These are phyloP conservation scores for Eptesicus fuscus DNA, from an alignment of 2,113 vertebrate genomes.

Conservation along the genomic window DNA sequence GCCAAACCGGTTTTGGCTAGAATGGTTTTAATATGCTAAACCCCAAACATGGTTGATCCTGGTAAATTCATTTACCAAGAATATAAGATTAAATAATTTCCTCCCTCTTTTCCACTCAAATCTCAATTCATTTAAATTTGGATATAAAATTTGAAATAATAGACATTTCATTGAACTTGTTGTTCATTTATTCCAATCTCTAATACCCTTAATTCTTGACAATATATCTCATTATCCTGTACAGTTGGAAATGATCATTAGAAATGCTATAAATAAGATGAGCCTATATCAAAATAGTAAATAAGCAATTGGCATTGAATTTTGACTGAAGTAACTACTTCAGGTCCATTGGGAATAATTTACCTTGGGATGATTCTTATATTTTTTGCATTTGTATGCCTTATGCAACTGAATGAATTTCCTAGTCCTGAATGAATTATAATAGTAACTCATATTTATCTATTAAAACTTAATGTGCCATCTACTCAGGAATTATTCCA, in stretches of 20 bases:
- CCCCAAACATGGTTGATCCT: background rate
- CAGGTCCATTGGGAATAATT: background rate
- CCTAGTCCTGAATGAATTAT: background rate
- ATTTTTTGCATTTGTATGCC: background rate
- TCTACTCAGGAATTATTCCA: background rate
- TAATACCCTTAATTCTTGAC: background rate
- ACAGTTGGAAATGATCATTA: constrained; percentile 5
- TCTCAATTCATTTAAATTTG: constrained; percentile 17
- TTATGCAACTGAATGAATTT: background rate
- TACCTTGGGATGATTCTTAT: background rate
- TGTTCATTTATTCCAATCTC: background rate
- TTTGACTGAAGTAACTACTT: background rate
- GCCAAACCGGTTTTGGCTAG: too few species aligned
- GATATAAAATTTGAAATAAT: background rate
- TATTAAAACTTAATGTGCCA: background rate
- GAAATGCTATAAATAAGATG: background rate
- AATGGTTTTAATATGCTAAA: constrained; percentile 48
- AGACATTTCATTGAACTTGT: background rate
- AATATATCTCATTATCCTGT: background rate
- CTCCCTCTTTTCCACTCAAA: constrained; percentile 2
- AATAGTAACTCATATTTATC: background rate
- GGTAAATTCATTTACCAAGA: constrained; percentile 43
- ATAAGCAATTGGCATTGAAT: background rate
- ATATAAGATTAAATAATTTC: background rate
- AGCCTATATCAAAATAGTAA: background rate